Percentiles rank a stretch among this genome's conserved stretches.
phyloP scores from a whole-genome alignment of 2,797 vertebrate species.

The Orestias chungarensis region DNA sequence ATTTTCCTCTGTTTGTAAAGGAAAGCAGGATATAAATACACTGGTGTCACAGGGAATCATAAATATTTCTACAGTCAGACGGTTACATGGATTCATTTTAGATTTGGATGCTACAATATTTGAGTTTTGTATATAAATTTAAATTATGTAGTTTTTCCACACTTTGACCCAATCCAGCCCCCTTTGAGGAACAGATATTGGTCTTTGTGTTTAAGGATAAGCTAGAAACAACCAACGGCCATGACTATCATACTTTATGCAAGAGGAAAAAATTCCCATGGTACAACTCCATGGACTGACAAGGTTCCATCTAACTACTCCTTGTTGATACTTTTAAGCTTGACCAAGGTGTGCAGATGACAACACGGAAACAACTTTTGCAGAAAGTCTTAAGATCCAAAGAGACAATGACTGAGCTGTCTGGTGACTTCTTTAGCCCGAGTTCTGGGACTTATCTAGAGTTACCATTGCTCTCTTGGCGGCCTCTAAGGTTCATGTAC shows the following conservation, averaged over 20 bases:
- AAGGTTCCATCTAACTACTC: neutral
- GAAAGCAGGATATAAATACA: neutral
- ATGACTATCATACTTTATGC: neutral
- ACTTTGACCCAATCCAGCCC: neutral
- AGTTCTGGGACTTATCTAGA: too few relatives aligned
- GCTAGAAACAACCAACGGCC: neutral
- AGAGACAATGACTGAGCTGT: neutral
- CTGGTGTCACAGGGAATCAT: neutral
- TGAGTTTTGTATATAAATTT: neutral
- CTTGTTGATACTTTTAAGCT: neutral
- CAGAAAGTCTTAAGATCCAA: neutral
- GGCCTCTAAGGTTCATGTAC: too few relatives aligned
- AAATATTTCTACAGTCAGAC: neutral
- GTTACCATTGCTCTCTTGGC: too few relatives aligned
- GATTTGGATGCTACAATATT: neutral
- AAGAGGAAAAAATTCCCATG: neutral
- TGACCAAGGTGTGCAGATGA: neutral
- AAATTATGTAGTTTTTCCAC: neutral
- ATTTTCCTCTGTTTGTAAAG: neutral
- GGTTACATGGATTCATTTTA: neutral
- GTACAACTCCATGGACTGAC: neutral
- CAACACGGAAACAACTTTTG: neutral
- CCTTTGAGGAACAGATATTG: neutral
- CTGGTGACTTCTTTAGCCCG: too few relatives aligned
- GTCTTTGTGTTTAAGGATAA: neutral